These are phyloP conservation scores for Coenonympha glycerion DNA, from an alignment of 2,888 invertebrate genomes.

Conservation along the genomic window DNA sequence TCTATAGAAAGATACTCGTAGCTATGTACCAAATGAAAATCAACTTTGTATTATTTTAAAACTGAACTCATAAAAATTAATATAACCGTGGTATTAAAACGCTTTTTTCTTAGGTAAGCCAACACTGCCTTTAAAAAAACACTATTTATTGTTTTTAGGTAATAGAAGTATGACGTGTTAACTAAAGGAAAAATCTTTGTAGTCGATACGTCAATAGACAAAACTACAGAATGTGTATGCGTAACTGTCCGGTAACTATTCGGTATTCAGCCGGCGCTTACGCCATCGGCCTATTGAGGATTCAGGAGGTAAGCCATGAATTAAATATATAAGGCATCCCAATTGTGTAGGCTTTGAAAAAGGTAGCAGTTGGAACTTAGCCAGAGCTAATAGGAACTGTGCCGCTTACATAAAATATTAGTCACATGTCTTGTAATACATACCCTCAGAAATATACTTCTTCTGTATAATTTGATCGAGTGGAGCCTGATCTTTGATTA, in stretches of 20 bases:
- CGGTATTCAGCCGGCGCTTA: neutral
- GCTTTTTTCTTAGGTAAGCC: too few species aligned
- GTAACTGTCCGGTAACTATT: neutral
- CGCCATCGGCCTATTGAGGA: slow-evolving; percentile 20
- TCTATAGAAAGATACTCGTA: too few species aligned
- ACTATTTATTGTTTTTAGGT: too few species aligned
- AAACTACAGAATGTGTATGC: neutral
- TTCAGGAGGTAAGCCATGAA: neutral
- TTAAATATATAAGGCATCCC: neutral
- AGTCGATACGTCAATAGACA: too few species aligned
- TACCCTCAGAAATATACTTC: too few species aligned
- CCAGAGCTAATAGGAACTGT: neutral
- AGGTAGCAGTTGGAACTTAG: neutral
- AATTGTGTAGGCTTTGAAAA: neutral
- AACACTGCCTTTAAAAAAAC: too few species aligned
- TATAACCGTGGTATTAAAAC: too few species aligned
- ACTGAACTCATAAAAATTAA: too few species aligned
- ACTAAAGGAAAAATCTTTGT: neutral
- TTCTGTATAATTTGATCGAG: too few species aligned
- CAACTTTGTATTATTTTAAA: too few species aligned
- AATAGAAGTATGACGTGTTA: neutral
- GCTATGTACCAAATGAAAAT: too few species aligned
- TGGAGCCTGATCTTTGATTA: too few species aligned
- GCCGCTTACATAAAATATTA: slow-evolving; percentile 1
- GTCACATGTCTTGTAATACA: neutral